Percentiles rank a stretch among this genome's conserved stretches.
phyloP scores from a whole-genome alignment of 1,140 invertebrate genomes.

The Sycobia sp. region DNA sequence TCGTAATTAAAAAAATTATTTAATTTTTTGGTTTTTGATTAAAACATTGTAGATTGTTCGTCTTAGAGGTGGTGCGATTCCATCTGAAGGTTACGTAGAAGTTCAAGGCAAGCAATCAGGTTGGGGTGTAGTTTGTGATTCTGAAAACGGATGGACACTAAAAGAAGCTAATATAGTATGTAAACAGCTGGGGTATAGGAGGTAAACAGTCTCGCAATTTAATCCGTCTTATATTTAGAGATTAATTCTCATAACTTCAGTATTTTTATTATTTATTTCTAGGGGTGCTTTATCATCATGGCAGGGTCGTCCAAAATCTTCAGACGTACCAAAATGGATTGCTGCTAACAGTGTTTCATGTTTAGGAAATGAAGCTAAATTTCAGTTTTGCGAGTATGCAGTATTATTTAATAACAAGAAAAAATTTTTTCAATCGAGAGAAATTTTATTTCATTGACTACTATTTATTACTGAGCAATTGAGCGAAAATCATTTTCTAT shows the following conservation, averaged over 20 bases:
- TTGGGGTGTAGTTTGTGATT: slow-evolving; percentile 65
- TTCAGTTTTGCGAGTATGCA: slow-evolving; percentile 59
- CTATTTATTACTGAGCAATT: no score
- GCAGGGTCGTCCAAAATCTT: slow-evolving; percentile 57
- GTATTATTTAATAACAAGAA: not conserved
- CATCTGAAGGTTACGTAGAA: slow-evolving; percentile 64
- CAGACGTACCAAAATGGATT: slow-evolving; percentile 48
- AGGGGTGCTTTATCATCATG: slow-evolving; percentile 63
- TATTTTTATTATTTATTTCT: slow-evolving; percentile 28
- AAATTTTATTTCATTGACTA: no score
- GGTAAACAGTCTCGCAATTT: no score
- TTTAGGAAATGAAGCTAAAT: slow-evolving; percentile 60
- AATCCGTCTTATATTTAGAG: no score
- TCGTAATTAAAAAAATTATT: no score
- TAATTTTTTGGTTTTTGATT: not conserved
- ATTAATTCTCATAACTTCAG: no score
- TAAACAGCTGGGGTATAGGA: slow-evolving; percentile 62
- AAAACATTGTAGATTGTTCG: slow-evolving; percentile 52
- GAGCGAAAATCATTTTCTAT: no score
- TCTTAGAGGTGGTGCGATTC: slow-evolving; percentile 60
- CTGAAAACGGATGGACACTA: slow-evolving; percentile 59
- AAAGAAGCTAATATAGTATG: slow-evolving; percentile 65
- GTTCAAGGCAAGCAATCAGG: slow-evolving; percentile 55
- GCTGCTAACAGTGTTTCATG: slow-evolving; percentile 58
- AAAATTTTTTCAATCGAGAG: no score